phyloP scores from a whole-genome alignment of 2,797 vertebrate species.

The Hylomyscus alleni region DNA sequence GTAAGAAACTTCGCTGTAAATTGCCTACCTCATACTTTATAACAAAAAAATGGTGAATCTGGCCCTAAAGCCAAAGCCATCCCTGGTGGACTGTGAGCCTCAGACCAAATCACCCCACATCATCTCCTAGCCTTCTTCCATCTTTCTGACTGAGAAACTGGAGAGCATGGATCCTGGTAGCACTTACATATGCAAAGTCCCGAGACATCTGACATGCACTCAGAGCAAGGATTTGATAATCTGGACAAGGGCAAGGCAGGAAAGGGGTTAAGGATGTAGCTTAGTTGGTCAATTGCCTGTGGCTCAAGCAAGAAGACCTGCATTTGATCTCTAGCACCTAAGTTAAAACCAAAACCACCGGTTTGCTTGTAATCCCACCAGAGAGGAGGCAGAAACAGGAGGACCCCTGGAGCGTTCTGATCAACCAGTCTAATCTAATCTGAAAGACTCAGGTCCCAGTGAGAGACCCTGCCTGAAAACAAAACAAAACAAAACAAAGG shows the following conservation, averaged over 20 bases:
- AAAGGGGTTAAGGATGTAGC: neutral
- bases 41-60: conserved; percentile 4
- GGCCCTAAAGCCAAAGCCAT: conserved; percentile 4
- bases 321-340: neutral
- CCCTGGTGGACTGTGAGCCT: neutral
- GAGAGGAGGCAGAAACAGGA: neutral
- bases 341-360: neutral
- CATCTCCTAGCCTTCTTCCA: neutral
- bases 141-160: neutral
- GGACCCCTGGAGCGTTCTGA: neutral
- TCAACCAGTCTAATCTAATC: no score
- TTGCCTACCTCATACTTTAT: conserved; percentile 43
- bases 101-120: neutral
- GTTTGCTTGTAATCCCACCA: neutral
- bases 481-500: neutral
- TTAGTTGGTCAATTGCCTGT: neutral
- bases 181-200: neutral
- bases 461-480: neutral
- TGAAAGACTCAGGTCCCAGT: neutral
- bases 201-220: neutral
- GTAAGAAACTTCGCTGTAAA: conserved; percentile 4
- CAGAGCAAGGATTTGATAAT: neutral
- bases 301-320: neutral
- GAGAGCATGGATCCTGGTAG: neutral
- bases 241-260: neutral